Evolutionary conservation across 2,113 vertebrate genomes (phyloP).

Genomic region (Antechinus stuartii): DNA sequence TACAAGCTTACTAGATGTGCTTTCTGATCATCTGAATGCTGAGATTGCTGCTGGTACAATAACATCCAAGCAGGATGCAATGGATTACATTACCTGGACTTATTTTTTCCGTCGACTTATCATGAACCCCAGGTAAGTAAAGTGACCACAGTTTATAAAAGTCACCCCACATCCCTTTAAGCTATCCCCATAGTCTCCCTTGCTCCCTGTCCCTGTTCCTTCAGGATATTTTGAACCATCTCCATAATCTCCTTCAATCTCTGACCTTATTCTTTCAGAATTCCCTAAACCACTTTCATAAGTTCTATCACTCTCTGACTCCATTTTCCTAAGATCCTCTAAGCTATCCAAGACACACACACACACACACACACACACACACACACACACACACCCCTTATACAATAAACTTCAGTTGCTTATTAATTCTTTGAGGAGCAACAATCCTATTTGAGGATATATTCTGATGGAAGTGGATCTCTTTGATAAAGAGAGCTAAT

Average conservation of each 20-base stretch:
- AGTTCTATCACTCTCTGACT: neutral
- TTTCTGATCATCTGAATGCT: conserved; percentile 97
- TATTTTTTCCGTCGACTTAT: conserved; percentile 98
- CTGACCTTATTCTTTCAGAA: neutral
- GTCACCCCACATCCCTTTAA: neutral
- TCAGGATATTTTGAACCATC: neutral
- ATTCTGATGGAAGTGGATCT: no score
- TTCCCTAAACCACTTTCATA: neutral
- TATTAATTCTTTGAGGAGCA: no score
- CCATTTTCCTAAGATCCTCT: neutral
- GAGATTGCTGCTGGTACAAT: conserved; percentile 97
- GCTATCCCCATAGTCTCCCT: neutral
- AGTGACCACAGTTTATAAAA: conserved; percentile 16
- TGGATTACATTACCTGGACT: conserved; percentile 99
- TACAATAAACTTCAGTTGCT: no score
- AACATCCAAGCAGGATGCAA: conserved; percentile 97
- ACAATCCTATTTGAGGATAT: no score
- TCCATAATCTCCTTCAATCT: neutral
- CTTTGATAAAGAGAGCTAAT: no score
- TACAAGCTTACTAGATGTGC: conserved; percentile 92
- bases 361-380: no score
- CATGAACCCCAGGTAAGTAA: conserved; percentile 96
- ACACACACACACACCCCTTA: no score
- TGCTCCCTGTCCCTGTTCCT: neutral
- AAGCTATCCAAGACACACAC: neutral